Evolutionary conservation across 2,888 invertebrate genomes (phyloP).

Genomic region (Exephanes ischioxanthus): DNA sequence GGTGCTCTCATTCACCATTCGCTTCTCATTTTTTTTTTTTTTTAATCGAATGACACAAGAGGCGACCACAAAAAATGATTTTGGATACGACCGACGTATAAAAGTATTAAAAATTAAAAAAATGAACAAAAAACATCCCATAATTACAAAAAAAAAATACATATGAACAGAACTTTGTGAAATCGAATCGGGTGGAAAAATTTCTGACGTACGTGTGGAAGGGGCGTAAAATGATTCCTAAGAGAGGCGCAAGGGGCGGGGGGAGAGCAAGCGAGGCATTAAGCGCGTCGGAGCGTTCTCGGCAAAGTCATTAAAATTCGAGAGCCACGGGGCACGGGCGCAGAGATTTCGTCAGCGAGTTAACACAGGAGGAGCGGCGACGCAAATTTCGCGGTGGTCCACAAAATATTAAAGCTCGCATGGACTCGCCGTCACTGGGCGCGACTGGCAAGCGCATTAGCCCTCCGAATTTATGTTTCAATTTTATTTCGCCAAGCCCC

Average conservation of each 20-base stretch:
- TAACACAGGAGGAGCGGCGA: slow-evolving; percentile 16
- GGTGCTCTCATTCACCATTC: background rate
- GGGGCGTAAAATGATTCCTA: slow-evolving; percentile 30
- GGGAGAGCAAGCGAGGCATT: background rate
- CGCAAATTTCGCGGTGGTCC: slow-evolving; percentile 56
- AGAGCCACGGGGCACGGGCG: slow-evolving; percentile 42
- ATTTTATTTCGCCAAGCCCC: slow-evolving; percentile 56
- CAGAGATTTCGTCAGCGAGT: slow-evolving; percentile 40
- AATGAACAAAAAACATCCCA: background rate
- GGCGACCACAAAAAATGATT: background rate
- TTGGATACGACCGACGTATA: background rate
- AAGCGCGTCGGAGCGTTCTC: slow-evolving; percentile 31
- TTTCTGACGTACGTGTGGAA: slow-evolving; percentile 13
- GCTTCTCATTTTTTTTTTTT: slow-evolving; percentile 28
- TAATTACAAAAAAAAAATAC: background rate
- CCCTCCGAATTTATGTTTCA: slow-evolving; percentile 67
- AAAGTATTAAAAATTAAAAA: too few relatives aligned
- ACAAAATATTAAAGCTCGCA: slow-evolving; percentile 61
- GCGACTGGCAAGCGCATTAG: slow-evolving; percentile 65
- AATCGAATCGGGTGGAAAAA: slow-evolving; percentile 17
- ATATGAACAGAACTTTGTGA: background rate
- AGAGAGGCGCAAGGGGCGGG: background rate
- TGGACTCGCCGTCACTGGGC: slow-evolving; percentile 35
- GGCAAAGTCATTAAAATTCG: slow-evolving; percentile 63
- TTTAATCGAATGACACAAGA: slow-evolving; percentile 21